Percentiles rank a stretch among this genome's conserved stretches.
Evolutionary conservation across 1,140 invertebrate genomes (phyloP).

Genomic region (Bombus consobrinus): DNA sequence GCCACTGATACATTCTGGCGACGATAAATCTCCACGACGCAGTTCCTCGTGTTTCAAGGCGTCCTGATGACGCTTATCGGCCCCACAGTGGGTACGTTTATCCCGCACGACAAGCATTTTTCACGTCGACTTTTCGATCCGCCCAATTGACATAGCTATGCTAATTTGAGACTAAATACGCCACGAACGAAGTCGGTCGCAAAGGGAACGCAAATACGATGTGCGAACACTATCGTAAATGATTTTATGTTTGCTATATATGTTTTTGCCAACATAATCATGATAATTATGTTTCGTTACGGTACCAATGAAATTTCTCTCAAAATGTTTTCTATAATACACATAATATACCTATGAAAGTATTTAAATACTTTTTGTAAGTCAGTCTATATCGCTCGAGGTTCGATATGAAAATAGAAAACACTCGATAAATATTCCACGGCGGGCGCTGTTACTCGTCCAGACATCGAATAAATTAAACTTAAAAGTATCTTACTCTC

Average conservation of each 20-base stretch:
- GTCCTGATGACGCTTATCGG: constrained; percentile 35
- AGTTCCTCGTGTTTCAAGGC: constrained; percentile 4
- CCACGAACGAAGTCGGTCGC: background rate
- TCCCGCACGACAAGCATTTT: constrained; percentile 22
- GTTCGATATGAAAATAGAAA: background rate
- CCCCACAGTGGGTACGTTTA: no score
- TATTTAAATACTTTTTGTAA: background rate
- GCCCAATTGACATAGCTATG: constrained; percentile 17
- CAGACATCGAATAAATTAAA: constrained; percentile 2
- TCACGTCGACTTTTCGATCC: constrained; percentile 1
- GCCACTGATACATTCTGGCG: background rate
- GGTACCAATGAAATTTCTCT: background rate
- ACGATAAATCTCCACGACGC: constrained; percentile 53
- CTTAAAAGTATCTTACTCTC: background rate
- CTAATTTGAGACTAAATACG: constrained; percentile 44
- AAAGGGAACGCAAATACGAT: no score
- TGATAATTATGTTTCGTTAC: background rate
- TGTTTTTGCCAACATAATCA: background rate
- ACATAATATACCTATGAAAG: background rate
- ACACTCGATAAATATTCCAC: constrained; percentile 3
- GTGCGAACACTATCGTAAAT: background rate
- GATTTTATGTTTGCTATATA: background rate
- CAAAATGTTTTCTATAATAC: background rate
- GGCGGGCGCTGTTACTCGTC: no score
- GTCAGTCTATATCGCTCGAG: background rate